Evolutionary conservation across 2,797 vertebrate species (phyloP), one percentile per base, ranked within the genome.

Genomic region (Gymnodraco acuticeps): DNA sequence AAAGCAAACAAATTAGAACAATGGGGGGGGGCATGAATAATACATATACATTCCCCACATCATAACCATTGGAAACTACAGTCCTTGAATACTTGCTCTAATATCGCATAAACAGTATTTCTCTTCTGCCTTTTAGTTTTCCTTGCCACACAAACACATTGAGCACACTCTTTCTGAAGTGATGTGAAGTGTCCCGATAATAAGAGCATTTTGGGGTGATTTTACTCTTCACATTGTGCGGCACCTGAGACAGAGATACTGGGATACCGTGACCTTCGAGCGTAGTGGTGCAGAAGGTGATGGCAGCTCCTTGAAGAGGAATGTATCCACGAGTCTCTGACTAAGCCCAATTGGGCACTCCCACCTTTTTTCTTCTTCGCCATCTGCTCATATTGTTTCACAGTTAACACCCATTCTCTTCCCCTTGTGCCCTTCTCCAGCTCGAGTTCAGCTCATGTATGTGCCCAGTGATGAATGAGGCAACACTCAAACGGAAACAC

Each of bases 391-490:
- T 19, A 20, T 64, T 73, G 67, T 47, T 61, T 55, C 73, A 75
- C 77, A 67, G 20, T 45, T 70, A 64, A 73, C 82, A 74, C 73
- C 68, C 74, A 72, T 86, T 74, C 42, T 33, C 53, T 75, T 16
- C 17, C 67, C 51, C 55, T 11, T 27, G 64, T 64, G 77, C 71
- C 77, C 70, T 79, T 84, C 64, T 65, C 60, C 75, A 70, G 67
- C 73, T 83, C 48, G 64, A 83, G 67, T 81, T 84, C 84, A 87
- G 85, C 85, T 83, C 87, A 88, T 90, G 88, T 77, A 82, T 80
- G 82, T 90, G 84, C 81, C 78, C 73, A 19, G 59, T 88, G 87
- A 91, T 82, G 70, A 88, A 88, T 88, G 87, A n/a, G 42, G 78
- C 73, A 78, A 87, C 72, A 80, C 75, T 82, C 76, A 53, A 83